These are phyloP conservation scores for Eulemur coronatus DNA, from an alignment of 2,797 vertebrate species.

Conservation along the genomic window DNA sequence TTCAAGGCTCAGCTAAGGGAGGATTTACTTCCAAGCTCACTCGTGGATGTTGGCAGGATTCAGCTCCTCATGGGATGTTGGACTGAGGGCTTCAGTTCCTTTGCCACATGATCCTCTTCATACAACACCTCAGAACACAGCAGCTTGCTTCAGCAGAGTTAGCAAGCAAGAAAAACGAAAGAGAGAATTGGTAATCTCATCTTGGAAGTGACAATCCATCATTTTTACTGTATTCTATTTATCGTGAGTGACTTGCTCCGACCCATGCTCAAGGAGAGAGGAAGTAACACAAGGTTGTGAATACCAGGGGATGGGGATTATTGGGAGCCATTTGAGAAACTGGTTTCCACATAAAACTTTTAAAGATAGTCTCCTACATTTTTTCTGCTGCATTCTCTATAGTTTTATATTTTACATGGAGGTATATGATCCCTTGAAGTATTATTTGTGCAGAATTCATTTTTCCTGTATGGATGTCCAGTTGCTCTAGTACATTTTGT, in stretches of 20 bases:
- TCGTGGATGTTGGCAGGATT: no score
- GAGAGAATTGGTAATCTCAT: not conserved
- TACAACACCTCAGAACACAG: not conserved
- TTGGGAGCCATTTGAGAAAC: not conserved
- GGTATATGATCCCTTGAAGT: not conserved
- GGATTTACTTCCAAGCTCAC: not conserved
- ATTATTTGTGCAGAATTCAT: not conserved
- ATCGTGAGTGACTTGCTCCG: not conserved
- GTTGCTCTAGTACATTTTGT: not conserved
- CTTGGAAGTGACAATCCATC: not conserved
- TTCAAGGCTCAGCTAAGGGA: not conserved
- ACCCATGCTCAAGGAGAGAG: not conserved
- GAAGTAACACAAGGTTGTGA: no score
- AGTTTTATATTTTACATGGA: not conserved
- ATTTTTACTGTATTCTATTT: not conserved
- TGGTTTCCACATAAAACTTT: not conserved
- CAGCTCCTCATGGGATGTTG: not conserved
- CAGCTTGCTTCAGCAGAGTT: not conserved
- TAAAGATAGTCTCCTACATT: not conserved
- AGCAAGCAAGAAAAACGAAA: not conserved
- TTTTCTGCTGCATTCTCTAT: not conserved
- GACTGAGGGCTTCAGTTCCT: not conserved
- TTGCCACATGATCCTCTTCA: not conserved
- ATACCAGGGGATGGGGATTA: not conserved
- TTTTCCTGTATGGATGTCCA: not conserved